Evolutionary conservation across 2,113 vertebrate species (phyloP).

Genomic region (Elachura formosa): DNA sequence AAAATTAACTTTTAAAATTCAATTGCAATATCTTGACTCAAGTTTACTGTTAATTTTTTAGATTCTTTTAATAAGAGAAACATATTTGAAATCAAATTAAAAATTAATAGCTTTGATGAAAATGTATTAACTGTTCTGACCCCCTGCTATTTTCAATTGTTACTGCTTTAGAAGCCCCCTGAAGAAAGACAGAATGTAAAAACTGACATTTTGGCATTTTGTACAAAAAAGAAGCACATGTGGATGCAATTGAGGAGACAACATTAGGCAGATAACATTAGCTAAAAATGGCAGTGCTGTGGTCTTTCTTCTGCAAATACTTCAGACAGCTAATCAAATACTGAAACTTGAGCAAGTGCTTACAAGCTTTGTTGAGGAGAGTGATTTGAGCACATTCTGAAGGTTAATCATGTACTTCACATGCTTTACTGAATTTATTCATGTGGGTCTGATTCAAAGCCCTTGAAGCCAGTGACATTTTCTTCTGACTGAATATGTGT

Average conservation of each 20-base stretch:
- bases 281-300: neutral
- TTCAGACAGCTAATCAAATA: constrained; percentile 45
- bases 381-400: constrained; percentile 5
- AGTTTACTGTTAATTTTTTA: neutral
- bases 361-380: neutral
- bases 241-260: neutral
- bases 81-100: neutral
- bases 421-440: neutral
- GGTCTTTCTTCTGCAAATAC: constrained; percentile 1
- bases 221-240: neutral
- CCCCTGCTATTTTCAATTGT: neutral
- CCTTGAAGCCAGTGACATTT: neutral
- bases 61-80: neutral
- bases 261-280: neutral
- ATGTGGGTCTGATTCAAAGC: constrained; percentile 22
- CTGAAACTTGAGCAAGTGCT: constrained; percentile 24
- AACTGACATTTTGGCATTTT: neutral
- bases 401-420: constrained; percentile 45
- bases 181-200: neutral
- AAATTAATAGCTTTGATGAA: neutral
- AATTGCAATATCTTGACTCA: neutral
- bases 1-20: neutral
- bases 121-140: neutral
- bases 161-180: neutral
- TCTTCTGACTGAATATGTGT: neutral